A percentile compares a stretch with the other conserved stretches of the same genome.
phyloP scores from a whole-genome alignment of 2,797 vertebrate species.

The Triplophysa yarkandensis region DNA sequence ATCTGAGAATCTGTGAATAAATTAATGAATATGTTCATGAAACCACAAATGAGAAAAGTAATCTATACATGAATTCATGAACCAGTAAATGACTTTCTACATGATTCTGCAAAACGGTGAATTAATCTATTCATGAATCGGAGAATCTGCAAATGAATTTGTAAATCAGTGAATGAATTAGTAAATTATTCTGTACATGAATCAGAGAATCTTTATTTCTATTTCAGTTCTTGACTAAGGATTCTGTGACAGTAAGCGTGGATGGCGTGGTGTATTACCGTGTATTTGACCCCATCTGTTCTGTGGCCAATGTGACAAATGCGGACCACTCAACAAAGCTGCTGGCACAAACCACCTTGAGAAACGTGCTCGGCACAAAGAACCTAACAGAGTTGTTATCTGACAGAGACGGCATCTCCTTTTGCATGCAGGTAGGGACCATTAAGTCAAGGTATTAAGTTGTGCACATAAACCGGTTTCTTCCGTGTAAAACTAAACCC shows the following conservation, averaged over 20 bases:
- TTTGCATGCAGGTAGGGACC: conserved; percentile 73
- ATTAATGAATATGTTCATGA: no score
- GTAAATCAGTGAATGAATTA: background rate
- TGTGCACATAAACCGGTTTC: background rate
- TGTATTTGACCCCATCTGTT: conserved; percentile 73
- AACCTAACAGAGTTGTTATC: conserved; percentile 76
- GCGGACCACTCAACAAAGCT: conserved; percentile 70
- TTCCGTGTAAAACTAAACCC: background rate
- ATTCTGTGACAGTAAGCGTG: conserved; percentile 78
- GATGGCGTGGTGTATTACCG: conserved; percentile 79
- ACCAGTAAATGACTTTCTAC: no score
- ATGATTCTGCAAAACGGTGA: no score
- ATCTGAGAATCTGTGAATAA: no score
- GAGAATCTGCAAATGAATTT: background rate
- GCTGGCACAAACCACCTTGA: conserved; percentile 78
- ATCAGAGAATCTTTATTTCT: no score
- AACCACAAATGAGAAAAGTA: background rate
- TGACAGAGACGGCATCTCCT: conserved; percentile 76
- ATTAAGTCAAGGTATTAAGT: background rate
- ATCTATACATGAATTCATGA: no score
- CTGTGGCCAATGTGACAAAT: conserved; percentile 74
- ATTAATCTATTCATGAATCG: no score
- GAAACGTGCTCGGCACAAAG: conserved; percentile 78
- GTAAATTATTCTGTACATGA: no score
- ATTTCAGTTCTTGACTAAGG: conserved; percentile 75